Base-by-base conservation (phyloP, 2,113 vertebrate genomes). In the Accipiter virgatus region DNA sequence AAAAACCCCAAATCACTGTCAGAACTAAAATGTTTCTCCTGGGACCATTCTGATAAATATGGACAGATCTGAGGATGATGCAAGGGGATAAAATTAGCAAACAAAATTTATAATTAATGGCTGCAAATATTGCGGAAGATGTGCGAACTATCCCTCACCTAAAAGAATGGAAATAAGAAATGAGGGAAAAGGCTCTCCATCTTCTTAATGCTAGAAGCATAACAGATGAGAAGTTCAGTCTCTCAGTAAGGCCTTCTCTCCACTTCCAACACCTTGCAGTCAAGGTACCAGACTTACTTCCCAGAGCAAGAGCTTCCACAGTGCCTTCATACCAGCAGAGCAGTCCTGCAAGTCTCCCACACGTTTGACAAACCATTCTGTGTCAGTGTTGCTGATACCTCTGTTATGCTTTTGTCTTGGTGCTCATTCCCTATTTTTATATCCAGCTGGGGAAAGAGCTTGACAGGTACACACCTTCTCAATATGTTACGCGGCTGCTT, bases 401-500 rank as follows among this genome's bases (percentile, higher is more conserved):
- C 74, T 87, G 59, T 78, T 88, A 59, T 18, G 9, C 27, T 78
- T 93, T 86, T 71, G 50, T 67, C 61, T 72, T 72, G 65, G 40
- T 53, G 27, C 12, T 93, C 65, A 78, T 92, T 96, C 92, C 61
- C 34, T 71, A 2, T 52, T 88, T 95, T 92, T 86, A 79, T 75
- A 92, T 81, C 72, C 83, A 89, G 31, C 82, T 90, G 67, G 43
- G 77, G 52, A 90, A 84, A 71, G 74, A 91, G 29, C 65, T 92
- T 88, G 50, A 89, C 93, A 87, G 55, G 45, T 56, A 86, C 77
- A 86, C 91, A 95, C 91, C 91, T 94, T 87, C 86, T 87, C 91
- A 89, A 81, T 89, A 72, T 32, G 56, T 91, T 94, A 81, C 80
- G 53, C 2, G 7, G 36, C 55, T 86, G 36, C 88, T 84, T 95